Evolutionary conservation across 1,140 invertebrate genomes (phyloP), one percentile per base, ranked within the genome.

Genomic region (Forficula auricularia): DNA sequence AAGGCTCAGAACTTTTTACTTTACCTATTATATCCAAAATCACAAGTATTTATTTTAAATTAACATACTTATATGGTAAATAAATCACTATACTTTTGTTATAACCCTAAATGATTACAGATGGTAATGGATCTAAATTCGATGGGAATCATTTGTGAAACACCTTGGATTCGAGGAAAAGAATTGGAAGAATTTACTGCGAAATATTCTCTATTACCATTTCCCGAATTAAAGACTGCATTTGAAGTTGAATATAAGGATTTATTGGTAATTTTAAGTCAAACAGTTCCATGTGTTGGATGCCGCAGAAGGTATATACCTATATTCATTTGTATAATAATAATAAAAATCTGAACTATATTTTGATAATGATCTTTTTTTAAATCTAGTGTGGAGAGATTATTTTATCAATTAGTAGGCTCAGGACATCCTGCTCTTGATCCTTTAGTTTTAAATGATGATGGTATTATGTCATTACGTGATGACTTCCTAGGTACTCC

Each of bases 231-330:
- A 13, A 76, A 77, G 52, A 64, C 71, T 46, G 82, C 86, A 12
- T 73, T 91, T 49, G 72, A 81, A 67, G 84, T 89, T 31, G 77
- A 76, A n/a, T 77, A 73, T 52, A 74, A 77, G 51, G 79, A 87
- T 62, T 75, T 91, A 43, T 69, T 86, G 52, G 72, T 73, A 50
- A 76, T 89, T 54, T 66, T 92, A 40, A 77, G 83, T 62, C 82
- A 89, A 64, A 78, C 77, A 56, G 84, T 91, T 54, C 84, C 86
- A 40, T 92, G 88, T 70, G 83, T 91, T 56, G 87, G 88, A 37
- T 92, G 87, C 62, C 69, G 86, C 50, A 72, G 82, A 72, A 89
- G 83, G 84, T 86, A n/a, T n/a, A n/a, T n/a, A n/a, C n/a, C n/a
- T n/a, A n/a, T n/a, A n/a, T n/a, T n/a, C n/a, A n/a, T n/a, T n/a